Evolutionary conservation across 2,113 vertebrate species (phyloP).

Genomic region (Propithecus coquereli): DNA sequence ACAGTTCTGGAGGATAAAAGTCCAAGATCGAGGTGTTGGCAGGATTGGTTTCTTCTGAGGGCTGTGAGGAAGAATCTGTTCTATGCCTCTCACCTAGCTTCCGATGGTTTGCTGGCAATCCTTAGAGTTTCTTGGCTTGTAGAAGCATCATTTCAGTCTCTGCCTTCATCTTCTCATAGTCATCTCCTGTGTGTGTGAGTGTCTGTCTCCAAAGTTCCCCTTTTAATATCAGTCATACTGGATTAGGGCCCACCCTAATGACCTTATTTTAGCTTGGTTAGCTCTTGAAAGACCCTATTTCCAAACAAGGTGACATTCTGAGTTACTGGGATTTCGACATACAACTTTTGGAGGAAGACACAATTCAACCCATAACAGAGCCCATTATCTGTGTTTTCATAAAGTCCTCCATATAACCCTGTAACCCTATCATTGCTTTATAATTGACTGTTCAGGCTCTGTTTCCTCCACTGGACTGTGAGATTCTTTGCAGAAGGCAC

Average conservation of each 20-base stretch:
- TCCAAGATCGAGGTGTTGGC: background rate
- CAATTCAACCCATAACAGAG: background rate
- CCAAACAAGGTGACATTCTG: background rate
- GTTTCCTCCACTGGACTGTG: background rate
- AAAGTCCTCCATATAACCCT: background rate
- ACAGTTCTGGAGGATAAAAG: background rate
- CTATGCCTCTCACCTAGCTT: background rate
- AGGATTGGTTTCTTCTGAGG: background rate
- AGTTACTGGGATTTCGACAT: background rate
- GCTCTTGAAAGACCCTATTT: background rate
- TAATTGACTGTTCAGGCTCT: background rate
- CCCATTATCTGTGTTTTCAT: background rate
- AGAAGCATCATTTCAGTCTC: background rate
- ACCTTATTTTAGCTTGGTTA: background rate
- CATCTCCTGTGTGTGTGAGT: background rate
- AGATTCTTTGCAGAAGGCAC: background rate
- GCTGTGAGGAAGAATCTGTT: background rate
- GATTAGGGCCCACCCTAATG: background rate
- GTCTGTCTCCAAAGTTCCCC: background rate
- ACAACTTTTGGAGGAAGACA: background rate
- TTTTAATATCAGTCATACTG: background rate
- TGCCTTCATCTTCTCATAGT: background rate
- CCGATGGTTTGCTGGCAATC: background rate
- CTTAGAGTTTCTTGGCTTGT: fast-evolving
- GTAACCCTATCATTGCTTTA: background rate